These are phyloP conservation scores for Cylindroiulus punctatus DNA, from an alignment of 2,888 invertebrate species.

Conservation along the genomic window DNA sequence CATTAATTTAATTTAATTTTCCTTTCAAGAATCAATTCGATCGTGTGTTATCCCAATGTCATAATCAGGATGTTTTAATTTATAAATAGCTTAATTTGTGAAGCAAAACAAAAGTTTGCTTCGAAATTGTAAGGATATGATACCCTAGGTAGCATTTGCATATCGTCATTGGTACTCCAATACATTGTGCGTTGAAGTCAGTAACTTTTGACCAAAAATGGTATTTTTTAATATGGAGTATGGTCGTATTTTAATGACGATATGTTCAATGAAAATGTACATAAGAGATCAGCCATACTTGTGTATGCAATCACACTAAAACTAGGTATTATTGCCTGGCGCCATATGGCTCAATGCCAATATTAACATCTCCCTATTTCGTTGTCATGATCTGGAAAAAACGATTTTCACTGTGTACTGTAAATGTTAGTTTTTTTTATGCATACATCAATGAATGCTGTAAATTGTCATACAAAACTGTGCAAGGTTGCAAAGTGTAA, in stretches of 20 bases:
- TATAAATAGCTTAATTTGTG: too few relatives aligned
- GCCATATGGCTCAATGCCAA: neutral
- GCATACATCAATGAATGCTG: neutral
- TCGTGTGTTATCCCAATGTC: too few relatives aligned
- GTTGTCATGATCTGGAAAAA: neutral
- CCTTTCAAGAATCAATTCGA: too few relatives aligned
- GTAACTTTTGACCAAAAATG: too few relatives aligned
- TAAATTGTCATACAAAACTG: neutral
- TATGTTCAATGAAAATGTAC: neutral
- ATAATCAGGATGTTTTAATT: too few relatives aligned
- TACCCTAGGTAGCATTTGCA: neutral
- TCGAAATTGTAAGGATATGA: too few relatives aligned
- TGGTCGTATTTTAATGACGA: too few relatives aligned
- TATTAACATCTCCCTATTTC: neutral
- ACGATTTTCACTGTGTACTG: neutral
- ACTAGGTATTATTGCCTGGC: neutral
- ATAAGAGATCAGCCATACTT: neutral
- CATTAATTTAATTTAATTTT: neutral
- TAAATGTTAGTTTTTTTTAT: neutral
- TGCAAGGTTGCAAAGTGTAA: neutral
- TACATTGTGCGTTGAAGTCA: too few relatives aligned
- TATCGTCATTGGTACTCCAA: neutral
- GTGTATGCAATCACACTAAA: neutral
- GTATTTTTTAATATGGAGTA: too few relatives aligned
- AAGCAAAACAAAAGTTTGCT: too few relatives aligned